These are phyloP conservation scores for Drosophila flavopinicola DNA, from an alignment of 2,888 invertebrate species.

Conservation along the genomic window DNA sequence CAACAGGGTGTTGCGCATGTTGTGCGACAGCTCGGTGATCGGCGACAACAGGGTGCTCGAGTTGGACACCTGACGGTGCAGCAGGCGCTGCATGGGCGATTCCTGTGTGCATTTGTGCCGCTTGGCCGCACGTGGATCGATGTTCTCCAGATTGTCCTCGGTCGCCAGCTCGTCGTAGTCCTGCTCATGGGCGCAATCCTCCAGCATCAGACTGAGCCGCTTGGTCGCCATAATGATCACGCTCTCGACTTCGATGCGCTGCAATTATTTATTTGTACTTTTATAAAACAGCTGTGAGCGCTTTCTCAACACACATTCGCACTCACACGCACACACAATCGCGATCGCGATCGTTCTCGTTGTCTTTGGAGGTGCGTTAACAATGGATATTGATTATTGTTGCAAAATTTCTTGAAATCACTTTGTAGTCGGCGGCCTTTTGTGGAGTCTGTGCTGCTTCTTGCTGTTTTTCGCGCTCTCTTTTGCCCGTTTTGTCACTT, in stretches of 20 bases:
- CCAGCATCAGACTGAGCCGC: constrained; percentile 43
- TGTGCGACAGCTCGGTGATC: constrained; percentile 61
- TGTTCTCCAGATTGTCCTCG: constrained; percentile 15
- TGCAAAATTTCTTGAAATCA: too few relatives aligned
- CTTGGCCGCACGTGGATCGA: constrained; percentile 35
- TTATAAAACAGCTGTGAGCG: neutral
- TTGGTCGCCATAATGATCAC: constrained; percentile 33
- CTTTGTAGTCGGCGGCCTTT: constrained; percentile 1
- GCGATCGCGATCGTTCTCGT: constrained; percentile 1
- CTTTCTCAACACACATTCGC: neutral
- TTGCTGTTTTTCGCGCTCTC: constrained; percentile 40
- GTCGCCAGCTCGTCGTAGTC: neutral
- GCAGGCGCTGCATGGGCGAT: constrained; percentile 53
- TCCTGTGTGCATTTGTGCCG: constrained; percentile 39
- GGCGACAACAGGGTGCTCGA: constrained; percentile 57
- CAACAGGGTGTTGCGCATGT: constrained; percentile 43
- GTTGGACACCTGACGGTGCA: constrained; percentile 41
- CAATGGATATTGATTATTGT: too few relatives aligned
- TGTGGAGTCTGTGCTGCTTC: neutral
- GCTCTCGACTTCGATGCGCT: neutral
- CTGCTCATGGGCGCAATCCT: constrained; percentile 3
- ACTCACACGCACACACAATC: neutral
- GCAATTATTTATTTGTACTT: neutral
- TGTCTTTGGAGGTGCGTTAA: neutral
- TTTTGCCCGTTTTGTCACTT: constrained; percentile 9